Percentiles rank a stretch among this genome's conserved stretches.
Conservation (phyloP, 1,140 invertebrate genomes). For the Dufourea novaeangliae region DNA sequence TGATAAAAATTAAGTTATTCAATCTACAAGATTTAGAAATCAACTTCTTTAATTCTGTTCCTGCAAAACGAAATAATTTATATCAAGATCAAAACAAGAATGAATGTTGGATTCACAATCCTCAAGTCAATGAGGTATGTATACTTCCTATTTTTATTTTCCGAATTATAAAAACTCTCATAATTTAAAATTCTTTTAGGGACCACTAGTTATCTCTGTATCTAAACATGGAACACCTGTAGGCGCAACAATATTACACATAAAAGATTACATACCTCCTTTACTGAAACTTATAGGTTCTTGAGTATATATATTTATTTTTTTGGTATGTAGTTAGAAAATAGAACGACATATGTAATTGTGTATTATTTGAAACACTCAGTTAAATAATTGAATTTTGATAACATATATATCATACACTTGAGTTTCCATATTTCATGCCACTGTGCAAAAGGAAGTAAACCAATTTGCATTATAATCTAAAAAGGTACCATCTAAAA, state of each 20-base stretch:
- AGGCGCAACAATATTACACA: constrained; percentile 59
- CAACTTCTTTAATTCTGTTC: constrained; percentile 66
- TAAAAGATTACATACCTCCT: constrained; percentile 65
- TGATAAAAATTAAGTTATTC: constrained; percentile 56
- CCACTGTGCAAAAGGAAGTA: not conserved
- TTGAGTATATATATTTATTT: constrained; percentile 42
- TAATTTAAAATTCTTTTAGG: constrained; percentile 56
- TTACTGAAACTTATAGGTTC: constrained; percentile 58
- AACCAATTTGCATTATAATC: not conserved
- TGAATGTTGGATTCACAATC: constrained; percentile 71
- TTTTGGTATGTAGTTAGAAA: not conserved
- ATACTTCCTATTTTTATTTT: constrained; percentile 14
- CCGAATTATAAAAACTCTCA: not conserved
- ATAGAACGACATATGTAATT: constrained; percentile 31
- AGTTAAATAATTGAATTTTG: constrained; percentile 15
- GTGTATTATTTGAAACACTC: constrained; percentile 9
- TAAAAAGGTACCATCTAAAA: too few species aligned
- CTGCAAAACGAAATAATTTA: constrained; percentile 67
- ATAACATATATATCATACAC: constrained; percentile 7
- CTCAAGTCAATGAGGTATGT: constrained; percentile 67
- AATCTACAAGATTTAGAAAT: constrained; percentile 56
- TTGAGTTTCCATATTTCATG: constrained; percentile 4
- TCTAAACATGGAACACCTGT: constrained; percentile 61
- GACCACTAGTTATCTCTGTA: constrained; percentile 66
- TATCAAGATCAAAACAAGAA: constrained; percentile 59